These are phyloP conservation scores for Ectropis crepuscularia DNA, from an alignment of 2,888 invertebrate genomes.

Conservation along the genomic window DNA sequence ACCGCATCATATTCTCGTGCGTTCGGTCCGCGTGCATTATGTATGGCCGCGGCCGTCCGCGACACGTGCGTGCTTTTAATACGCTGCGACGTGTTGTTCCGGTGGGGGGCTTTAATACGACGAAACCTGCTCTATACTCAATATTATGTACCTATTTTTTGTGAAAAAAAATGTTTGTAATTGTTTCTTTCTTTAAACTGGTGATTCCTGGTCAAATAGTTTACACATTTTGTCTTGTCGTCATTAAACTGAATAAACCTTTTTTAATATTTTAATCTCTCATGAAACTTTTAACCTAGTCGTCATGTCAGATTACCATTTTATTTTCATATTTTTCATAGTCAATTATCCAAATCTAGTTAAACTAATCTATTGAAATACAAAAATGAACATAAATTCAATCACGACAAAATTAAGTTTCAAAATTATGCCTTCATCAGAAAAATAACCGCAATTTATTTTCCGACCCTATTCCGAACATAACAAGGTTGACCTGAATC, in stretches of 20 bases:
- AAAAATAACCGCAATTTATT: conserved; percentile 19
- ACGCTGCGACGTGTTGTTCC: conserved; percentile 19
- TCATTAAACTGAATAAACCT: no score
- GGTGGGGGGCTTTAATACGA: conserved; percentile 1
- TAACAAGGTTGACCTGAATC: conserved; percentile 28
- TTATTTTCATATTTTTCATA: no score
- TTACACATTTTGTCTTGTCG: no score
- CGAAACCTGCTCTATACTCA: neutral
- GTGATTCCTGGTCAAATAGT: no score
- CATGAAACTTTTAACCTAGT: no score
- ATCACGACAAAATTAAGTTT: conserved; percentile 5
- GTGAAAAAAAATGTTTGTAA: neutral
- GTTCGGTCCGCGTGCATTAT: conserved; percentile 36
- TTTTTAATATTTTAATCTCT: no score
- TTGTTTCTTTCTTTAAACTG: no score
- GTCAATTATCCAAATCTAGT: no score
- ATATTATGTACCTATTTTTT: neutral
- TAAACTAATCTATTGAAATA: no score
- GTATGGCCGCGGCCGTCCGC: conserved; percentile 32
- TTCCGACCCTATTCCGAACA: conserved; percentile 20
- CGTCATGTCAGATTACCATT: no score
- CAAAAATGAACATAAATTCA: neutral
- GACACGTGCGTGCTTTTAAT: conserved; percentile 24
- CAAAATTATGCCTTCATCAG: conserved; percentile 6
- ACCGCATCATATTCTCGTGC: conserved; percentile 27